Conservation (phyloP, 64 coral and sea anemone genomes). For the Pachyseris speciosa region DNA sequence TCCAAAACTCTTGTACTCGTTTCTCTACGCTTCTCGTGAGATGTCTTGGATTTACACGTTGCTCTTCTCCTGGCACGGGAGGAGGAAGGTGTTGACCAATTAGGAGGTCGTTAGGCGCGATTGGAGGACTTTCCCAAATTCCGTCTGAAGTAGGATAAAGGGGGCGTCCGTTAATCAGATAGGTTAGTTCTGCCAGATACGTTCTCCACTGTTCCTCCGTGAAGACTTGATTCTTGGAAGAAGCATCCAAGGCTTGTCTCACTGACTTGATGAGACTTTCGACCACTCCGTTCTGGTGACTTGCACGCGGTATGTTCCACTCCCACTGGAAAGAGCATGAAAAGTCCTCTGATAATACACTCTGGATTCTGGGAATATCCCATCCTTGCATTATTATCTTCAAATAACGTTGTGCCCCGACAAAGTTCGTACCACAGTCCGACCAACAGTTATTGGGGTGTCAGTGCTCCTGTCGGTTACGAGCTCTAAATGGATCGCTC, state of each 20-base stretch:
- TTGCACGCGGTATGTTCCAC: not conserved
- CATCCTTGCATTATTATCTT: slow-evolving; percentile 8
- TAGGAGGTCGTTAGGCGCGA: not conserved
- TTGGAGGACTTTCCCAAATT: not conserved
- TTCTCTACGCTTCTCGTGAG: too few relatives aligned
- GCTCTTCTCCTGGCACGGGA: not conserved
- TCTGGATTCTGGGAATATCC: slow-evolving; percentile 1
- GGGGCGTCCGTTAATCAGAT: slow-evolving; percentile 21
- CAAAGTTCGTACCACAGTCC: slow-evolving; percentile 39
- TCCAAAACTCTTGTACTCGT: not conserved
- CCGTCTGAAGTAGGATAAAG: not conserved
- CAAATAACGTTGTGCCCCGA: slow-evolving; percentile 15
- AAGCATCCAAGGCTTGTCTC: not conserved
- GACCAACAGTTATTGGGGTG: not conserved
- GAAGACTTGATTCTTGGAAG: not conserved
- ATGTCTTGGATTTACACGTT: not conserved
- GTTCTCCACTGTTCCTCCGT: slow-evolving; percentile 70
- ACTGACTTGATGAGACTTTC: slow-evolving; percentile 26
- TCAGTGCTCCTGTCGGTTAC: slow-evolving; percentile 37
- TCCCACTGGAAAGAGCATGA: not conserved
- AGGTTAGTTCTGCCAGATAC: slow-evolving; percentile 41
- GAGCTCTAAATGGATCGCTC: slow-evolving; percentile 54
- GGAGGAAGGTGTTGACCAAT: not conserved
- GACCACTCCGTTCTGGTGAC: slow-evolving; percentile 58
- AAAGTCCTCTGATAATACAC: not conserved